Evolutionary conservation across 2,113 vertebrate genomes (phyloP).

Genomic region (Lophura nycthemera): DNA sequence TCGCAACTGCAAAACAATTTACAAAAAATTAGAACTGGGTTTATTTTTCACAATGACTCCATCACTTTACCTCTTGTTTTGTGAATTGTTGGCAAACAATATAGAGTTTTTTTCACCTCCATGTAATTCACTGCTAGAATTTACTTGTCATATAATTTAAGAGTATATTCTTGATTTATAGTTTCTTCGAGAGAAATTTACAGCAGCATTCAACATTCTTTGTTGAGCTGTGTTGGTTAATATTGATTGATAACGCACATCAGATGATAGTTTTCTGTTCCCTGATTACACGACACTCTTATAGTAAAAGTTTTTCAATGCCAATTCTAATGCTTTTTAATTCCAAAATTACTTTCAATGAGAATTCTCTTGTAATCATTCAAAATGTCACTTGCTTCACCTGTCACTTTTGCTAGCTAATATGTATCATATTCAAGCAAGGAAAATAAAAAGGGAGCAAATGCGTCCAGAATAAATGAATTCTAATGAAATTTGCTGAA

Average conservation of each 20-base stretch:
- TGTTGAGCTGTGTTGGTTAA: slow-evolving; percentile 4
- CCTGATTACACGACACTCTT: slow-evolving; percentile 28
- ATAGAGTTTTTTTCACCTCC: not conserved
- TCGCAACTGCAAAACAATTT: not conserved
- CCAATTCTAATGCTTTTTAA: slow-evolving; percentile 26
- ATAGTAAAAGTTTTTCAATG: not conserved
- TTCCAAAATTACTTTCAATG: not conserved
- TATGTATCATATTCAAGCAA: not conserved
- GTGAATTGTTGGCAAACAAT: not conserved
- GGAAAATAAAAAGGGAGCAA: not conserved
- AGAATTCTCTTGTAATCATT: slow-evolving; percentile 28
- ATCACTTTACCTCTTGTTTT: not conserved
- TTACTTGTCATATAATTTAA: slow-evolving; percentile 2
- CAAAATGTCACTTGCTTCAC: not conserved
- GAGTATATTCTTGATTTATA: slow-evolving; percentile 43
- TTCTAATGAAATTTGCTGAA: not conserved
- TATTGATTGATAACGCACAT: slow-evolving; percentile 18
- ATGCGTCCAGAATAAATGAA: not conserved
- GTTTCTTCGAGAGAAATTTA: slow-evolving; percentile 37
- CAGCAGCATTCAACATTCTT: not conserved
- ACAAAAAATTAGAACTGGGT: not conserved
- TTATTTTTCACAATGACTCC: not conserved
- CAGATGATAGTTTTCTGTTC: slow-evolving; percentile 35
- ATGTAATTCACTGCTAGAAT: not conserved
- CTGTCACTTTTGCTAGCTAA: not conserved